Conservation (phyloP, 1,140 invertebrate genomes). For the Littorina saxatilis region DNA sequence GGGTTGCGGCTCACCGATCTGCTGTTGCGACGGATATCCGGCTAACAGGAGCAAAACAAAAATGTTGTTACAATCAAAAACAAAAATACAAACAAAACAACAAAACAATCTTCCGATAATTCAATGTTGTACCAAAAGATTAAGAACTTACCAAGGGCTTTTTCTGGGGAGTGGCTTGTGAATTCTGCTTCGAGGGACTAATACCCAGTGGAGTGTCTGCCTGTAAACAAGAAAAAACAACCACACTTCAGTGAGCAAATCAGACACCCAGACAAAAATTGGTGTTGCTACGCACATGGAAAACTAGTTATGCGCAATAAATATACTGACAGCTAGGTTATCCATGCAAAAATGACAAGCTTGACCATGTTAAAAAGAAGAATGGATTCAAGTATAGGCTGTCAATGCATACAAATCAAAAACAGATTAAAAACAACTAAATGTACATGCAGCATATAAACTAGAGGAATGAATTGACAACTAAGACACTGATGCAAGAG, state of each 20-base stretch:
- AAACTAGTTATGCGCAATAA: too few species aligned
- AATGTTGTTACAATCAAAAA: not conserved
- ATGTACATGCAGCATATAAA: too few species aligned
- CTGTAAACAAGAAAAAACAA: not conserved
- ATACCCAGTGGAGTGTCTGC: constrained; percentile 21
- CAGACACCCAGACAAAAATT: not conserved
- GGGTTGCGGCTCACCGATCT: constrained; percentile 31
- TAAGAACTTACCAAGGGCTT: constrained; percentile 27
- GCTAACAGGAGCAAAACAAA: constrained; percentile 42
- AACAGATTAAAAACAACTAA: too few species aligned
- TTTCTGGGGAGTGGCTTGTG: constrained; percentile 16
- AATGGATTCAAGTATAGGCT: too few species aligned
- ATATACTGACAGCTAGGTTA: too few species aligned
- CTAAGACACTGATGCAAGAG: not conserved
- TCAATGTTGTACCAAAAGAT: not conserved
- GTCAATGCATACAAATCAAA: too few species aligned
- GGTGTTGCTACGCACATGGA: too few species aligned
- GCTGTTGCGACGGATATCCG: constrained; percentile 63
- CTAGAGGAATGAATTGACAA: too few species aligned
- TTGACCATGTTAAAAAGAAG: too few species aligned
- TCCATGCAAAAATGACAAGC: too few species aligned
- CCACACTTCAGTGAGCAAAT: not conserved
- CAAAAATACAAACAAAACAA: not conserved
- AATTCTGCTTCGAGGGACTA: not conserved
- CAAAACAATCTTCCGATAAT: not conserved